Conservation (phyloP, 2,888 invertebrate species). For the Steromphala cineraria region DNA sequence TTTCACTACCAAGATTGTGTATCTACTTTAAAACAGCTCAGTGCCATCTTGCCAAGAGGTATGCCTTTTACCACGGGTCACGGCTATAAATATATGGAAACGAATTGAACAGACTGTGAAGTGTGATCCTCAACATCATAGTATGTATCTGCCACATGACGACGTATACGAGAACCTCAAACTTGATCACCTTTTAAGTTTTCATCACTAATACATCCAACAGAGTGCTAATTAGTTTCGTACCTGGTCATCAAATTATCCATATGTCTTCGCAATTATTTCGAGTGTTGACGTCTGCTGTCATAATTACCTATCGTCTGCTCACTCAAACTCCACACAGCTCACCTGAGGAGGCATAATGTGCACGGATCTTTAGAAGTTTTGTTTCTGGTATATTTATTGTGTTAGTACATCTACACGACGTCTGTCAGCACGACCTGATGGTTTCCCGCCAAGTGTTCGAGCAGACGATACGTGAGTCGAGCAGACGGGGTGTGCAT, state of each 20-base stretch:
- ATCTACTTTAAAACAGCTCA: too few species aligned
- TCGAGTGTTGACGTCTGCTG: background rate
- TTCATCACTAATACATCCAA: background rate
- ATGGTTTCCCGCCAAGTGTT: slow-evolving; percentile 10
- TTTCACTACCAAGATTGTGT: too few species aligned
- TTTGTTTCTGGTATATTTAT: background rate
- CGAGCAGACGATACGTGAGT: background rate
- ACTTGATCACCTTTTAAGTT: background rate
- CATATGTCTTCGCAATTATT: background rate
- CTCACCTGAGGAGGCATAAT: background rate
- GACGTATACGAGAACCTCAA: too few species aligned
- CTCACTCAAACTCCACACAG: background rate
- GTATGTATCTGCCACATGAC: too few species aligned
- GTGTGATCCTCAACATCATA: too few species aligned
- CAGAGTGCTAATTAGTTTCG: background rate
- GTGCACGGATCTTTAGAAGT: background rate
- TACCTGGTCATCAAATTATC: background rate
- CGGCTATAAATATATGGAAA: too few species aligned
- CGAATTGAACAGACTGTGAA: too few species aligned
- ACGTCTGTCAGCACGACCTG: background rate
- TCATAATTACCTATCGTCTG: background rate
- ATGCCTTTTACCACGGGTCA: too few species aligned
- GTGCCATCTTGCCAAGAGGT: too few species aligned
- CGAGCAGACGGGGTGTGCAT: too few species aligned
- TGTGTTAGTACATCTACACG: background rate